Evolutionary conservation across 2,888 invertebrate genomes (phyloP).

Genomic region (Drosophila ezoana): DNA sequence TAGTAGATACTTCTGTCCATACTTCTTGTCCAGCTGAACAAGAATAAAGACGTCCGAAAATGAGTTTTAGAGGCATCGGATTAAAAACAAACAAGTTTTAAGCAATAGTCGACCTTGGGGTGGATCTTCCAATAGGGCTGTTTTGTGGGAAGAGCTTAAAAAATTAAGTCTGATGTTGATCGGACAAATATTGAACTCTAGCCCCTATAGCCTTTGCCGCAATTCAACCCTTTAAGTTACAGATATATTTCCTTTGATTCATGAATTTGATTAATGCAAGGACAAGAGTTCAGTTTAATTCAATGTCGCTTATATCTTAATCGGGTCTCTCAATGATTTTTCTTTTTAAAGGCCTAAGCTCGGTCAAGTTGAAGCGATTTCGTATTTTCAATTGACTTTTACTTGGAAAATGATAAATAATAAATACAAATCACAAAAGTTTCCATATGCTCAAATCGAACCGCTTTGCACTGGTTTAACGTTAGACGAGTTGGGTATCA

Average conservation of each 20-base stretch:
- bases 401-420: conserved; percentile 24
- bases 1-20: too few species aligned
- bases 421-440: conserved; percentile 26
- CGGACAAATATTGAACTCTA: too few species aligned
- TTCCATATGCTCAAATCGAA: conserved; percentile 39
- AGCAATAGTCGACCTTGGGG: too few species aligned
- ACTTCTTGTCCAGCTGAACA: too few species aligned
- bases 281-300: conserved; percentile 16
- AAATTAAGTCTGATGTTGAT: too few species aligned
- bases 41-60: too few species aligned
- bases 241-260: not conserved
- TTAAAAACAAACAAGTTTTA: too few species aligned
- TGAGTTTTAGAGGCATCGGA: too few species aligned
- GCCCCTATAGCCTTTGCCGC: too few species aligned
- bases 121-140: too few species aligned
- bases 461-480: conserved; percentile 60
- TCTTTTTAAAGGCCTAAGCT: conserved; percentile 25
- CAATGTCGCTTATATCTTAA: conserved; percentile 64
- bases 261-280: conserved; percentile 5
- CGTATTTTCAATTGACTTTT: conserved; percentile 42
- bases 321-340: conserved; percentile 27
- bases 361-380: conserved; percentile 67
- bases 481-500: conserved; percentile 40
- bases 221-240: too few species aligned
- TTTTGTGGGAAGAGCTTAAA: too few species aligned